Evolutionary conservation across 2,888 invertebrate genomes (phyloP).

Genomic region (Orthonevra nobilis): DNA sequence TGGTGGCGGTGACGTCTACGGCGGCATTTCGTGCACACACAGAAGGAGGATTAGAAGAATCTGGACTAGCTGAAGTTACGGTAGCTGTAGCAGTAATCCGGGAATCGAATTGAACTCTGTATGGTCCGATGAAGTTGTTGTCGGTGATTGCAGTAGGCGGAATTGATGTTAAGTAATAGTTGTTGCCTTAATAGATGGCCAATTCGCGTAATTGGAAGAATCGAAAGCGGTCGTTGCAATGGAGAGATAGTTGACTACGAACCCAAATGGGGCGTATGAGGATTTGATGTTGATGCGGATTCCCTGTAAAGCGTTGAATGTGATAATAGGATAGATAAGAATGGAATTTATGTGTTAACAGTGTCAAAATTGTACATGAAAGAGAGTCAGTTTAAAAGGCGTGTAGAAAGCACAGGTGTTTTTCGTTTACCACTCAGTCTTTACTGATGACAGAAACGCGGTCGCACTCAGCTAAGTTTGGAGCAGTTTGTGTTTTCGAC

Average conservation of each 20-base stretch:
- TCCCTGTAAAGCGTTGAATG: constrained; percentile 6
- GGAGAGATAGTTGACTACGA: constrained; percentile 2
- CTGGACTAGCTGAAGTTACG: constrained; percentile 19
- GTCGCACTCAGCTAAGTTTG: no score
- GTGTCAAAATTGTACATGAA: constrained; percentile 8
- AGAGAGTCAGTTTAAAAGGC: no score
- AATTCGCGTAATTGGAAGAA: constrained; percentile 65
- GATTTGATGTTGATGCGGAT: constrained; percentile 6
- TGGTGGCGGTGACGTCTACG: not conserved
- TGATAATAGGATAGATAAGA: constrained; percentile 30
- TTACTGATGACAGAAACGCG: no score
- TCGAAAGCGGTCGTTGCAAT: constrained; percentile 60
- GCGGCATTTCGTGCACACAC: constrained; percentile 21
- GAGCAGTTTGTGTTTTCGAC: no score
- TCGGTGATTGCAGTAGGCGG: constrained; percentile 73
- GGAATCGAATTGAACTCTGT: constrained; percentile 54
- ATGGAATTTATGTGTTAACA: constrained; percentile 16
- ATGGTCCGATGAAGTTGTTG: constrained; percentile 74
- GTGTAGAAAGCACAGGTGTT: no score
- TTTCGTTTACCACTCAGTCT: no score
- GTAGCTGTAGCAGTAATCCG: constrained; percentile 37
- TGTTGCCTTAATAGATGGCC: constrained; percentile 71
- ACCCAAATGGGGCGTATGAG: not conserved
- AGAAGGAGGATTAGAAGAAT: constrained; percentile 26
- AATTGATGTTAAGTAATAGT: constrained; percentile 74